phyloP scores from a whole-genome alignment of 2,797 vertebrate species.

The Pristis pectinata region DNA sequence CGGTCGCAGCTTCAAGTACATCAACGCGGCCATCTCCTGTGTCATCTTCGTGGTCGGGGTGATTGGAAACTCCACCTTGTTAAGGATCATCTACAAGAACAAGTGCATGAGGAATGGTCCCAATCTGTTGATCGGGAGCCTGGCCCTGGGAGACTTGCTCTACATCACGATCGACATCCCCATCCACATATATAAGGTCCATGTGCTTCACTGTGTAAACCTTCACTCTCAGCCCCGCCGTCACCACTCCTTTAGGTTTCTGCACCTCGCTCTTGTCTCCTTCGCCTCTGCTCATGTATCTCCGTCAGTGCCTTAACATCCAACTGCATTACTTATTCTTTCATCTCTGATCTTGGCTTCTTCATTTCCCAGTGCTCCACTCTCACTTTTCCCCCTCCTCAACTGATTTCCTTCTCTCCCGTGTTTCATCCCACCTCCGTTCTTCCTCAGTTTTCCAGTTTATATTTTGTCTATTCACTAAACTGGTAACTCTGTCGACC shows the following conservation, averaged over 20 bases:
- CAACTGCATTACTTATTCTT: not conserved
- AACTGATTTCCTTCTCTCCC: not conserved
- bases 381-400: not conserved
- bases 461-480: not conserved
- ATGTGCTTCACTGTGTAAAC: not conserved
- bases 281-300: not conserved
- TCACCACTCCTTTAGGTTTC: not conserved
- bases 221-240: not conserved
- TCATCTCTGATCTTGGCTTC: not conserved
- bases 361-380: not conserved
- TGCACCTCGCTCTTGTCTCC: not conserved
- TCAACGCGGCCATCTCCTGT: slow-evolving; percentile 84
- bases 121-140: slow-evolving; percentile 90
- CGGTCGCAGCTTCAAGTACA: slow-evolving; percentile 75
- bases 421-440: not conserved
- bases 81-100: slow-evolving; percentile 96
- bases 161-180: slow-evolving; percentile 89
- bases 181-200: slow-evolving; percentile 90
- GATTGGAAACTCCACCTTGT: slow-evolving; percentile 87
- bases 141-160: slow-evolving; percentile 93
- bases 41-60: slow-evolving; percentile 87
- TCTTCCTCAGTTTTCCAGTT: not conserved
- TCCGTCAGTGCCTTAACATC: not conserved
- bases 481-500: not conserved
- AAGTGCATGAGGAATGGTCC: slow-evolving; percentile 99